Base-by-base conservation (phyloP, 2,888 invertebrate species). In the Andrena minutula region DNA sequence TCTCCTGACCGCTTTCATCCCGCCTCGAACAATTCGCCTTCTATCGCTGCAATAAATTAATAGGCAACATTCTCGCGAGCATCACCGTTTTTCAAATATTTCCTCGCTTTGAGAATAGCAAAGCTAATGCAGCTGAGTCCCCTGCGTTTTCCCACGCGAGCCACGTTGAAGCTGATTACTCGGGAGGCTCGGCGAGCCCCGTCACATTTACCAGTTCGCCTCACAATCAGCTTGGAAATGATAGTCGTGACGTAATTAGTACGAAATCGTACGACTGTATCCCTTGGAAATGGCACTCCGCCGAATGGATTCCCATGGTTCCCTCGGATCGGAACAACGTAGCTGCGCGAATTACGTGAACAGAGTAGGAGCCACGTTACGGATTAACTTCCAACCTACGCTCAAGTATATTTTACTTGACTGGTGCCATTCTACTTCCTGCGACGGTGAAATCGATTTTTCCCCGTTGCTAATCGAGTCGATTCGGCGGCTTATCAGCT, bases 231-330 rank as follows among this genome's bases (percentile, higher is more conserved):
- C 61, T 72, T 51, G 32, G 72, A 80, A 77, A 66, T 77, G 68
- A 80, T 63, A 63, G 49, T 51, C 51, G 20, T 41, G 68, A 68
- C 63, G 72, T 77, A 80, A 77, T 80, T 80, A 80, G 61, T 66
- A 53, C 28, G 71, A 61, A 72, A 51, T 32, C 63, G 66, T 53
- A 49, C 26, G 61, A 72, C 30, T 53, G 47, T 66, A 47, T 76
- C 71, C 53, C 20, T 53, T 35, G 56, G 63, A 77, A 80, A 77
- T 72, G 47, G 58, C 35, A 12, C 64, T n/a, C 30, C n/a, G 56
- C 47, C 58, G 65, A n/a, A 51, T 32, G 51, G 20, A 61, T 76
- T 76, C 64, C 51, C 66, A 76, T 66, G 66, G 51, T 71, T 76
- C 70, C 26, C 60, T 53, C 61, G 76, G n/a, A 63, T 63, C 26